phyloP scores from a whole-genome alignment of 2,888 invertebrate species.

The Pycnomerus fuliginosus region DNA sequence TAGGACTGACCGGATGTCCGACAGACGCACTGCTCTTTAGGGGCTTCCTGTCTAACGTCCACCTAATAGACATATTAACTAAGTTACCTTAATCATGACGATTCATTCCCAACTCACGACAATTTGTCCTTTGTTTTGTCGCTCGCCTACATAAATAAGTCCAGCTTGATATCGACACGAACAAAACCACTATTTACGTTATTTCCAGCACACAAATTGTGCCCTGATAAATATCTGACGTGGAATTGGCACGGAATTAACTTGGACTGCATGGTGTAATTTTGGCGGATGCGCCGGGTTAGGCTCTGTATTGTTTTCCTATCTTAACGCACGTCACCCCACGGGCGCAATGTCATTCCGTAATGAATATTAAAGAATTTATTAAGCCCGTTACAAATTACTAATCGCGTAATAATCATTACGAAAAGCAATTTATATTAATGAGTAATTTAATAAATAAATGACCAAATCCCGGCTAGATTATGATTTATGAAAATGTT shows the following conservation, averaged over 20 bases:
- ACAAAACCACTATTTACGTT: slow-evolving; percentile 8
- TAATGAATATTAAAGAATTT: slow-evolving; percentile 12
- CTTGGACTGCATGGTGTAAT: no score
- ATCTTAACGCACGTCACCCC: no score
- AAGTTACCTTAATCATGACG: slow-evolving; percentile 17
- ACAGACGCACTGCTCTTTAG: slow-evolving; percentile 37
- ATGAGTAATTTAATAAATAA: slow-evolving; percentile 20
- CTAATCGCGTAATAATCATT: slow-evolving; percentile 17
- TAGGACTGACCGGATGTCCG: slow-evolving; percentile 36
- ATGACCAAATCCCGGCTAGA: slow-evolving; percentile 8
- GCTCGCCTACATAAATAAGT: no score
- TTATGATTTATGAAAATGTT: slow-evolving; percentile 23
- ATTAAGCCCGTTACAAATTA: slow-evolving; percentile 12
- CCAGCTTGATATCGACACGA: slow-evolving; percentile 1
- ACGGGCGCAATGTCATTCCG: no score
- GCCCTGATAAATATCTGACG: slow-evolving; percentile 8
- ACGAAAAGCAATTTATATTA: slow-evolving; percentile 14
- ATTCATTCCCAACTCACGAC: slow-evolving; percentile 2
- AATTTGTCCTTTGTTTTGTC: not conserved
- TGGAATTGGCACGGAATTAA: slow-evolving; percentile 8
- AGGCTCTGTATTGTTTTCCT: no score
- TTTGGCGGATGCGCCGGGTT: no score
- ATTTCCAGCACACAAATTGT: slow-evolving; percentile 14
- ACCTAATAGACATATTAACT: slow-evolving; percentile 35
- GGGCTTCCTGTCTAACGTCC: slow-evolving; percentile 35